phyloP scores from a whole-genome alignment of 2,888 invertebrate species.

The Sinohyriopsis cumingii region DNA sequence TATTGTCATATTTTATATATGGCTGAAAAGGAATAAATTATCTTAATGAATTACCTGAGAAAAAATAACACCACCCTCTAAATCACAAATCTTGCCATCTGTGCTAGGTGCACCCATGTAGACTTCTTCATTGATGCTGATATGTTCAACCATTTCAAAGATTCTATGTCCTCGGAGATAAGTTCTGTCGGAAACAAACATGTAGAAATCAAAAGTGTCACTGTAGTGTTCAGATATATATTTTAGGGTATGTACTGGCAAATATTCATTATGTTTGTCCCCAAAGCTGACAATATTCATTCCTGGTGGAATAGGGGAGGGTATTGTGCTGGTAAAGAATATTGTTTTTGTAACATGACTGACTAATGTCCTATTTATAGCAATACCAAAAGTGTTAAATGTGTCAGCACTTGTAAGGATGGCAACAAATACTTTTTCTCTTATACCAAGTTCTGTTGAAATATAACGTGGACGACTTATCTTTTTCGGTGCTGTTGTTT shows the following conservation, averaged over 20 bases:
- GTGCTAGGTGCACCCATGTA: slow-evolving; percentile 81
- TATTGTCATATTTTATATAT: too few relatives aligned
- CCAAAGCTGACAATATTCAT: slow-evolving; percentile 86
- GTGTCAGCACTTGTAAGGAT: slow-evolving; percentile 78
- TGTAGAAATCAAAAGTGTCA: slow-evolving; percentile 94
- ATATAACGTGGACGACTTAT: slow-evolving; percentile 86
- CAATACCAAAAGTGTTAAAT: slow-evolving; percentile 81
- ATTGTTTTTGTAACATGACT: slow-evolving; percentile 88
- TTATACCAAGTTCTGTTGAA: slow-evolving; percentile 94
- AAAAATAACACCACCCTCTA: slow-evolving; percentile 88
- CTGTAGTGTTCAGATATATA: slow-evolving; percentile 91
- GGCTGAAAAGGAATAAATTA: neutral
- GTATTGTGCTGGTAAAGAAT: slow-evolving; percentile 79
- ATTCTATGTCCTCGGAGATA: slow-evolving; percentile 88
- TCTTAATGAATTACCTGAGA: slow-evolving; percentile 77
- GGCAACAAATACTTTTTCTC: slow-evolving; percentile 89
- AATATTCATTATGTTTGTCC: slow-evolving; percentile 82
- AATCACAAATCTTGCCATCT: slow-evolving; percentile 69
- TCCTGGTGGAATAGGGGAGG: slow-evolving; percentile 39
- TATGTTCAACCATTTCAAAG: slow-evolving; percentile 80
- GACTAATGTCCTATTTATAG: slow-evolving; percentile 90
- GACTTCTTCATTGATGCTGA: slow-evolving; percentile 89
- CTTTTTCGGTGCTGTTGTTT: slow-evolving; percentile 33
- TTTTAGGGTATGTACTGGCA: slow-evolving; percentile 90
- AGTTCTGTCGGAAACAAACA: slow-evolving; percentile 87